Percentiles rank a stretch among this genome's conserved stretches.
phyloP scores from a whole-genome alignment of 2,113 vertebrate genomes.

The Hippocampus mohnikei region DNA sequence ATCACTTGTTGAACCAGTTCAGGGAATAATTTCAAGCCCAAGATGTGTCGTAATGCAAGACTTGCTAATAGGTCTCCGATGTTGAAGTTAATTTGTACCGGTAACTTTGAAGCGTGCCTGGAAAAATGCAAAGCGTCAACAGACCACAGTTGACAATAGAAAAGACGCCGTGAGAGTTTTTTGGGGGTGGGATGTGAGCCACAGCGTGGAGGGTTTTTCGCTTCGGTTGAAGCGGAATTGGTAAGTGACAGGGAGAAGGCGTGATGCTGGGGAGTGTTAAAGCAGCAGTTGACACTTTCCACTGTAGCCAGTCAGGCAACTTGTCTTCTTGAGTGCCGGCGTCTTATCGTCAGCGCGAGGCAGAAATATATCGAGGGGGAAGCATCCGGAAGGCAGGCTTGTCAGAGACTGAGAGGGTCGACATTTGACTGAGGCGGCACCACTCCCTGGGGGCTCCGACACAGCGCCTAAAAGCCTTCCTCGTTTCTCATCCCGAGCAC shows the following conservation, averaged over 20 bases:
- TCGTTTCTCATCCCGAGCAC: slow-evolving; percentile 39
- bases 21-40: slow-evolving; percentile 40
- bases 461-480: slow-evolving; percentile 48
- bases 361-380: slow-evolving; percentile 47
- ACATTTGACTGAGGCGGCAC: slow-evolving; percentile 40
- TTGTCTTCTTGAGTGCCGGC: slow-evolving; percentile 38
- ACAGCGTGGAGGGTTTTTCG: neutral
- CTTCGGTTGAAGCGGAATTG: slow-evolving; percentile 1
- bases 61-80: slow-evolving; percentile 45
- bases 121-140: neutral
- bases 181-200: neutral
- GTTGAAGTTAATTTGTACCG: slow-evolving; percentile 42
- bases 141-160: neutral
- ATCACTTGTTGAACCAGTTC: slow-evolving; percentile 11
- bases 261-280: slow-evolving; percentile 15
- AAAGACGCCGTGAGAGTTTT: neutral
- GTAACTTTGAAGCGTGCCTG: slow-evolving; percentile 35
- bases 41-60: slow-evolving; percentile 35
- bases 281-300: slow-evolving; percentile 39
- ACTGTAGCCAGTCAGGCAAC: slow-evolving; percentile 31
- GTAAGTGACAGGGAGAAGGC: slow-evolving; percentile 9
- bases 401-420: slow-evolving; percentile 56
- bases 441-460: slow-evolving; percentile 41
- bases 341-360: slow-evolving; percentile 43
- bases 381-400: slow-evolving; percentile 47